Percentiles rank a stretch among this genome's conserved stretches.
These are phyloP conservation scores for Abscondita cerata DNA, from an alignment of 2,888 invertebrate species.

Conservation along the genomic window DNA sequence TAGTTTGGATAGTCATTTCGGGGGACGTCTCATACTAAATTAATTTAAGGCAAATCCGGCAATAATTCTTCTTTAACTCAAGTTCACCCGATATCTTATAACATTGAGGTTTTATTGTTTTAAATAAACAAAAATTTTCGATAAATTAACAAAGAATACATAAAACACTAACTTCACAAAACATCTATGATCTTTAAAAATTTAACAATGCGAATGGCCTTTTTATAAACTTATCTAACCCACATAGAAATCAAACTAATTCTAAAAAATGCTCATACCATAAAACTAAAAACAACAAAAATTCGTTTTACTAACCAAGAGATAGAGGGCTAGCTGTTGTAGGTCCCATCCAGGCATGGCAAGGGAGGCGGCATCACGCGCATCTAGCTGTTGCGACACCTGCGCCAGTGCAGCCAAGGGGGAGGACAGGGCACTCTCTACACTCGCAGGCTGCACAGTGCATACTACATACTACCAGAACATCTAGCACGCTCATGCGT, in stretches of 20 bases:
- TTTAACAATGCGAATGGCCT: too few relatives aligned
- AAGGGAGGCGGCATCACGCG: slow-evolving; percentile 58
- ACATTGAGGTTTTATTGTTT: too few relatives aligned
- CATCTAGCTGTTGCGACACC: slow-evolving; percentile 59
- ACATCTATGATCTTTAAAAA: too few relatives aligned
- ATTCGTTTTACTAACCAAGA: slow-evolving; percentile 67
- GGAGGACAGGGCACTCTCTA: slow-evolving; percentile 56
- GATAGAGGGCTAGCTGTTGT: slow-evolving; percentile 74
- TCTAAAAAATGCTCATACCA: slow-evolving; percentile 12
- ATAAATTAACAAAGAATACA: too few relatives aligned
- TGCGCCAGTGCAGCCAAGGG: slow-evolving; percentile 59
- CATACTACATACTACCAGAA: slow-evolving; percentile 54
- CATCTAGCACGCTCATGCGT: slow-evolving; percentile 52
- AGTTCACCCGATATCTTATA: too few relatives aligned
- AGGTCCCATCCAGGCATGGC: slow-evolving; percentile 77
- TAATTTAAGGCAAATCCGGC: too few relatives aligned
- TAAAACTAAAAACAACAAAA: slow-evolving; percentile 28
- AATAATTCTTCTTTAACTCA: too few relatives aligned
- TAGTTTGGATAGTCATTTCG: too few relatives aligned
- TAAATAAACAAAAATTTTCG: too few relatives aligned
- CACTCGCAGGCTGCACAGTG: slow-evolving; percentile 54
- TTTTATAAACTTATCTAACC: too few relatives aligned
- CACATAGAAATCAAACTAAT: background rate
- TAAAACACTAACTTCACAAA: too few relatives aligned
- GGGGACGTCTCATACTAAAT: too few relatives aligned